phyloP scores from a whole-genome alignment of 2,797 vertebrate species.

The Liasis olivaceus region DNA sequence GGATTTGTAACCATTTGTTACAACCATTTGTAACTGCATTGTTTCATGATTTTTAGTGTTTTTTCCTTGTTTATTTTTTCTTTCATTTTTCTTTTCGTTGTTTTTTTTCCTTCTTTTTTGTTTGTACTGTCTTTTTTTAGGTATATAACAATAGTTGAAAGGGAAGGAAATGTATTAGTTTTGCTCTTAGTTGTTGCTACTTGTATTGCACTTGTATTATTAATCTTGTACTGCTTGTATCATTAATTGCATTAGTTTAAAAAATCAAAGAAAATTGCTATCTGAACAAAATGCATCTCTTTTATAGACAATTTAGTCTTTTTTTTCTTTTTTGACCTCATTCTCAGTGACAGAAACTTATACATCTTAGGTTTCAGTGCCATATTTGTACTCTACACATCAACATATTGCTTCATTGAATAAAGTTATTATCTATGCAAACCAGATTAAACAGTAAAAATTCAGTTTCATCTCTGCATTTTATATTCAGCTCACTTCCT shows the following conservation, averaged over 20 bases:
- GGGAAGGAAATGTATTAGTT: background rate
- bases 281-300: background rate
- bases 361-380: background rate
- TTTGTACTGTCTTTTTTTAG: background rate
- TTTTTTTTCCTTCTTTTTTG: background rate
- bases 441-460: background rate
- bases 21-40: background rate
- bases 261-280: background rate
- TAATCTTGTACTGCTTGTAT: background rate
- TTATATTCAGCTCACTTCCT: background rate
- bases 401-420: background rate
- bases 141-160: background rate
- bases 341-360: background rate
- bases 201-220: background rate
- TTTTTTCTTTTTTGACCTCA: background rate
- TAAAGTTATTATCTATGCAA: background rate
- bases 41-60: background rate
- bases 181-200: background rate
- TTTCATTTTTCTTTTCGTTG: background rate
- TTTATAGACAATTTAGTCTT: background rate
- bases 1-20: background rate
- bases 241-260: background rate
- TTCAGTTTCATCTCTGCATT: background rate
- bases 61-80: background rate
- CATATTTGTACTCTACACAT: background rate